Evolutionary conservation across 2,113 vertebrate species (phyloP).

Genomic region (Carassius carassius): DNA sequence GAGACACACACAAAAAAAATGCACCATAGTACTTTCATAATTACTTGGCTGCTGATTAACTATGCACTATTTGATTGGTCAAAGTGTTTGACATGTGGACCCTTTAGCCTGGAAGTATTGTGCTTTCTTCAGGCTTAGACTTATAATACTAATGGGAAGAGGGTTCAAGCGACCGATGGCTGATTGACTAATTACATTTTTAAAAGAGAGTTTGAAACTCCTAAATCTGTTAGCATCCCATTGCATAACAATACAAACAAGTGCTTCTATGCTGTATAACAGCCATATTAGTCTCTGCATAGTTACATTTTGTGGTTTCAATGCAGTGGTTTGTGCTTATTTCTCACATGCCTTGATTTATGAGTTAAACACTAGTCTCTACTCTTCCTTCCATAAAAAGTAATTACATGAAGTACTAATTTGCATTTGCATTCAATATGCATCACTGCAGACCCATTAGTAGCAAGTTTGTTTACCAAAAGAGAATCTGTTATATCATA

Average conservation of each 20-base stretch:
- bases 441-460: slow-evolving; percentile 24
- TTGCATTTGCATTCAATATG: slow-evolving; percentile 19
- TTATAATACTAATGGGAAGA: background rate
- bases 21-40: slow-evolving; percentile 42
- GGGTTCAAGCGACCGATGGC: background rate
- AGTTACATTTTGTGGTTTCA: background rate
- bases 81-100: slow-evolving; percentile 31
- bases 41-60: slow-evolving; percentile 40
- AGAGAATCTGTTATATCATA: slow-evolving; percentile 11
- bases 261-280: background rate
- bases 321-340: background rate
- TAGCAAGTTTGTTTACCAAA: slow-evolving; percentile 19
- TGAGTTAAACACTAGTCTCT: slow-evolving; percentile 15
- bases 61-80: slow-evolving; percentile 27
- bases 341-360: background rate
- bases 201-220: background rate
- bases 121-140: background rate
- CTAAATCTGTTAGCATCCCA: background rate
- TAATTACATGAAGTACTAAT: slow-evolving; percentile 15
- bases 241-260: background rate
- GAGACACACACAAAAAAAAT: background rate
- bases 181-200: background rate
- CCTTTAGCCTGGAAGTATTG: background rate
- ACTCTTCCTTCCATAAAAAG: background rate
- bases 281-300: background rate